phyloP scores from a whole-genome alignment of 2,888 invertebrate genomes.

The Polyploca ridens region DNA sequence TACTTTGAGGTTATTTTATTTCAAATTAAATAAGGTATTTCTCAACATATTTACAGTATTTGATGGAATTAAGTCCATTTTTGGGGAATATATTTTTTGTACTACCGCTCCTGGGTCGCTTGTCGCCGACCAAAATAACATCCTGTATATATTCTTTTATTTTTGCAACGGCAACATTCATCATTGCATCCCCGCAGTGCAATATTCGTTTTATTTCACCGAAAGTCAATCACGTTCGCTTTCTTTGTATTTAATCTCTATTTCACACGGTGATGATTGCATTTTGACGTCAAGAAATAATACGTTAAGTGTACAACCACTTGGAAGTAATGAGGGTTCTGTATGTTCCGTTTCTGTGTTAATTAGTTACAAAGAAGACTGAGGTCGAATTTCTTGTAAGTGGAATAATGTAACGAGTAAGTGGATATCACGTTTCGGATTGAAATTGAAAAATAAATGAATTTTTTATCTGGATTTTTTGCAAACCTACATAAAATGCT shows the following conservation, averaged over 20 bases:
- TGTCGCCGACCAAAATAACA: too few species aligned
- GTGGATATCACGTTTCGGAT: slow-evolving; percentile 9
- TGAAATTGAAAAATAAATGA: neutral
- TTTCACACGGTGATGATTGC: slow-evolving; percentile 56
- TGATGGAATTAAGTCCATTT: too few species aligned
- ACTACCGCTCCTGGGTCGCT: too few species aligned
- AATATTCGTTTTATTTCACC: slow-evolving; percentile 34
- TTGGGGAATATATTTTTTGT: too few species aligned
- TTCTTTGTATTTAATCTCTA: slow-evolving; percentile 57
- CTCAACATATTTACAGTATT: too few species aligned
- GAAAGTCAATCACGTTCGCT: slow-evolving; percentile 60
- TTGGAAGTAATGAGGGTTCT: neutral
- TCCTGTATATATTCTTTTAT: slow-evolving; percentile 27
- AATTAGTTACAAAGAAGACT: slow-evolving; percentile 7
- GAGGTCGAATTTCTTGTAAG: slow-evolving; percentile 5
- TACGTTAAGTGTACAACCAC: slow-evolving; percentile 21
- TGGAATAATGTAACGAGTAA: slow-evolving; percentile 5
- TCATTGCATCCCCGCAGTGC: slow-evolving; percentile 35
- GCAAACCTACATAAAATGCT: too few species aligned
- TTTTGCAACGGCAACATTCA: slow-evolving; percentile 19
- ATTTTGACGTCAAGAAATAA: slow-evolving; percentile 42
- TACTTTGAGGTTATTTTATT: too few species aligned
- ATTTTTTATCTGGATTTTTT: neutral
- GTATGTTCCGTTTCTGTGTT: slow-evolving; percentile 6
- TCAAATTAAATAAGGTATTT: too few species aligned